phyloP scores from a whole-genome alignment of 2,888 invertebrate genomes.

The Anorthoa munda region DNA sequence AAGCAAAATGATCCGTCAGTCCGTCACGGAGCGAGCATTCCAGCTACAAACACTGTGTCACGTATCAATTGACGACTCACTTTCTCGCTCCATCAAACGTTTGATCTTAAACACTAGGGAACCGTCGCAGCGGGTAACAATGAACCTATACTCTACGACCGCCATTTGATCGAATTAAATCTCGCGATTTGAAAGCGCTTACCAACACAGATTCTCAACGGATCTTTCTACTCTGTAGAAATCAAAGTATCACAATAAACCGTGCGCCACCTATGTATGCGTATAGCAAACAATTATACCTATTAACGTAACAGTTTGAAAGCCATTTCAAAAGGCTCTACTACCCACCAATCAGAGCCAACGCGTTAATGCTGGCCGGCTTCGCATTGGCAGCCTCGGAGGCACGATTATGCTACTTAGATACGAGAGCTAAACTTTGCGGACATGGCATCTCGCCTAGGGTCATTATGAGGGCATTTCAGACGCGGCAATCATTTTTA shows the following conservation, averaged over 20 bases:
- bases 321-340: conserved; percentile 39
- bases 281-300: conserved; percentile 44
- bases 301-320: conserved; percentile 37
- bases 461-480: conserved; percentile 63
- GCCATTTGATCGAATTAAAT: conserved; percentile 17
- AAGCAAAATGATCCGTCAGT: conserved; percentile 68
- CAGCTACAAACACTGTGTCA: conserved; percentile 53
- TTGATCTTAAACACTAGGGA: conserved; percentile 43
- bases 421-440: conserved; percentile 24
- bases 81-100: conserved; percentile 55
- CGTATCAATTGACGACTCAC: conserved; percentile 60
- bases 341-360: conserved; percentile 31
- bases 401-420: conserved; percentile 32
- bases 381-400: conserved; percentile 23
- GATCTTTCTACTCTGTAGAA: conserved; percentile 38
- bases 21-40: conserved; percentile 60
- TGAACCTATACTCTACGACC: conserved; percentile 15
- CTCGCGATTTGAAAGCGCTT: conserved; percentile 32
- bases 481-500: conserved; percentile 73
- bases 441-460: conserved; percentile 24
- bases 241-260: conserved; percentile 26
- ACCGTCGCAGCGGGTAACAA: conserved; percentile 33
- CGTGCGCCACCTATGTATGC: conserved; percentile 1
- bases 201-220: conserved; percentile 25
- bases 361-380: conserved; percentile 24